Evolutionary conservation across 2,888 invertebrate species (phyloP).

Genomic region (Rhagium mordax): DNA sequence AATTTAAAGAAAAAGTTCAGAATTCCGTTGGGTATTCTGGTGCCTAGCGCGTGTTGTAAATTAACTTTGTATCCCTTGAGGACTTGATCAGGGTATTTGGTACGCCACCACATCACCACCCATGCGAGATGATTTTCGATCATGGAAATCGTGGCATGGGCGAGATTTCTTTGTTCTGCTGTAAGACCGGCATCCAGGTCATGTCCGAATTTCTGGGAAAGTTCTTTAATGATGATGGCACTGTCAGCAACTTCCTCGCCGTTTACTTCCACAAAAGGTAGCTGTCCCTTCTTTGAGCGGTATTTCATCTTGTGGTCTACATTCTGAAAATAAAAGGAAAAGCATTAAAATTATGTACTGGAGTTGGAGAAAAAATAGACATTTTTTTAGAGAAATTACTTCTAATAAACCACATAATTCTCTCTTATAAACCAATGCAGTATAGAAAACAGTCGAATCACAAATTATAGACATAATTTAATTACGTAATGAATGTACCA

Average conservation of each 20-base stretch:
- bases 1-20: constrained; percentile 93
- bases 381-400: no score
- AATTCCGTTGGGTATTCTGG: constrained; percentile 88
- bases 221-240: constrained; percentile 89
- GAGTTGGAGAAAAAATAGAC: no score
- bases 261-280: constrained; percentile 95
- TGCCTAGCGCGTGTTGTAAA: constrained; percentile 89
- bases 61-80: constrained; percentile 94
- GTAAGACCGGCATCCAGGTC: constrained; percentile 88
- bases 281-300: constrained; percentile 93
- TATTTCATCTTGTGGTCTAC: constrained; percentile 95
- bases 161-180: constrained; percentile 88
- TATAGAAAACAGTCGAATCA: no score
- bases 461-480: no score
- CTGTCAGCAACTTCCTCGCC: constrained; percentile 96
- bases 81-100: constrained; percentile 91
- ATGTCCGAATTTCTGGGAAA: constrained; percentile 86
- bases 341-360: background rate
- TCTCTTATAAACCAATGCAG: no score
- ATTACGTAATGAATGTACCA: no score
- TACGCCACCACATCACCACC: constrained; percentile 95
- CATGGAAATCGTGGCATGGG: constrained; percentile 95
- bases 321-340: constrained; percentile 78
- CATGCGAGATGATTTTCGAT: constrained; percentile 94
- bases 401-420: no score